Conservation (phyloP, 2,888 invertebrate genomes). For the Pimpla rufipes region DNA sequence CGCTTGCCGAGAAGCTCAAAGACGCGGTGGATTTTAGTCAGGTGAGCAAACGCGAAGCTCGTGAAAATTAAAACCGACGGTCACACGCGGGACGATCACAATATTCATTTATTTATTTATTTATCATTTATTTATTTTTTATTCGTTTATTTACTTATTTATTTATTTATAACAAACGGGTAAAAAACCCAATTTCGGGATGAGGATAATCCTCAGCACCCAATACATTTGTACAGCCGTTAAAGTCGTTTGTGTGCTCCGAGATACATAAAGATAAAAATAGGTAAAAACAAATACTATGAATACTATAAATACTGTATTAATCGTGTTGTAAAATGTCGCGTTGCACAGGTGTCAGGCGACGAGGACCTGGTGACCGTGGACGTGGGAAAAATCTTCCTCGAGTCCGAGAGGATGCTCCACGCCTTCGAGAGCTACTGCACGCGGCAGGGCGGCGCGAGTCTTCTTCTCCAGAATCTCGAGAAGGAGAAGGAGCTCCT, state of each 20-base stretch:
- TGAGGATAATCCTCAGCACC: too few species aligned
- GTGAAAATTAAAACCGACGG: neutral
- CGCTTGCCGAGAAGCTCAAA: slow-evolving; percentile 94
- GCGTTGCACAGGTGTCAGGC: slow-evolving; percentile 81
- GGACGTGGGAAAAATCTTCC: slow-evolving; percentile 95
- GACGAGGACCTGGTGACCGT: slow-evolving; percentile 94
- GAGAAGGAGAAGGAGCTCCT: slow-evolving; percentile 98
- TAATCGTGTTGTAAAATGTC: slow-evolving; percentile 23
- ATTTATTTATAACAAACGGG: too few species aligned
- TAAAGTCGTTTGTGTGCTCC: too few species aligned
- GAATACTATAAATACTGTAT: too few species aligned
- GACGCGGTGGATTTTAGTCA: slow-evolving; percentile 94
- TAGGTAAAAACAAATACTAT: too few species aligned
- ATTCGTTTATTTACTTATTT: too few species aligned
- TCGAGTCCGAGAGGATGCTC: slow-evolving; percentile 96
- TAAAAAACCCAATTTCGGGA: too few species aligned
- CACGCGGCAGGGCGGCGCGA: slow-evolving; percentile 96
- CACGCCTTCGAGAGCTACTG: slow-evolving; percentile 98
- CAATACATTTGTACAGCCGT: too few species aligned
- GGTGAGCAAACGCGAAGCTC: slow-evolving; percentile 72
- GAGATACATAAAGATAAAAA: too few species aligned
- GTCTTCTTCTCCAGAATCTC: slow-evolving; percentile 94
- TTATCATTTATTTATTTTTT: too few species aligned
- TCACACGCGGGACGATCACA: slow-evolving; percentile 1
- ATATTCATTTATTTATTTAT: too few species aligned